Conservation (phyloP, 2,888 invertebrate species). For the Muscina levida region DNA sequence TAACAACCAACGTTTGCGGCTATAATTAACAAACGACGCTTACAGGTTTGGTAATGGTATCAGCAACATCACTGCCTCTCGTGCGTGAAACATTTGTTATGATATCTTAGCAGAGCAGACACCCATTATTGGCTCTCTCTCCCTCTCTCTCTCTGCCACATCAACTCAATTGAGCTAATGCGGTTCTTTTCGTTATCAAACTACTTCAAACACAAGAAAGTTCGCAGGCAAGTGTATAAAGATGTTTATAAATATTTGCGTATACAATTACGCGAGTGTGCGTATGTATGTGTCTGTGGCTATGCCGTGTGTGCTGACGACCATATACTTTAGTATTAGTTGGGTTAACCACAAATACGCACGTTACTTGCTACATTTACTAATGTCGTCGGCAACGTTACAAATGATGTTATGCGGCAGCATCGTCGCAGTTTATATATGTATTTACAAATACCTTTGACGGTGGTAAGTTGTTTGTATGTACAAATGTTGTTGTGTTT, state of each 20-base stretch:
- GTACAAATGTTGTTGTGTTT: too few relatives aligned
- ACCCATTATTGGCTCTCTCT: too few relatives aligned
- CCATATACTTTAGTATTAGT: neutral
- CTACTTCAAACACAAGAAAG: too few relatives aligned
- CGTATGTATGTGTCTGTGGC: neutral
- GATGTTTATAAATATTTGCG: too few relatives aligned
- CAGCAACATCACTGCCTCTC: neutral
- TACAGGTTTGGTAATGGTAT: constrained; percentile 4
- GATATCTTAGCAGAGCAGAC: too few relatives aligned
- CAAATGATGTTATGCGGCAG: constrained; percentile 1
- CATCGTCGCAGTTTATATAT: neutral
- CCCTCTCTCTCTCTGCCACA: neutral
- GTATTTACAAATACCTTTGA: too few relatives aligned
- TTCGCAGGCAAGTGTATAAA: too few relatives aligned
- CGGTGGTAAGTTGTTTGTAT: too few relatives aligned
- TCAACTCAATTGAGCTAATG: too few relatives aligned
- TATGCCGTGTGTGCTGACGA: constrained; percentile 9
- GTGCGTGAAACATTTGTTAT: neutral
- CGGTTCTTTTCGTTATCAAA: too few relatives aligned
- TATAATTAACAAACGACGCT: constrained; percentile 16
- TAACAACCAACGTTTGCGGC: neutral
- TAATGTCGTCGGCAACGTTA: constrained; percentile 6
- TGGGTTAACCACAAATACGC: constrained; percentile 33
- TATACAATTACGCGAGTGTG: neutral
- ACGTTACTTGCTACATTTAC: constrained; percentile 23